Base-by-base conservation (phyloP, 2,888 invertebrate genomes). In the Deilephila porcellus region DNA sequence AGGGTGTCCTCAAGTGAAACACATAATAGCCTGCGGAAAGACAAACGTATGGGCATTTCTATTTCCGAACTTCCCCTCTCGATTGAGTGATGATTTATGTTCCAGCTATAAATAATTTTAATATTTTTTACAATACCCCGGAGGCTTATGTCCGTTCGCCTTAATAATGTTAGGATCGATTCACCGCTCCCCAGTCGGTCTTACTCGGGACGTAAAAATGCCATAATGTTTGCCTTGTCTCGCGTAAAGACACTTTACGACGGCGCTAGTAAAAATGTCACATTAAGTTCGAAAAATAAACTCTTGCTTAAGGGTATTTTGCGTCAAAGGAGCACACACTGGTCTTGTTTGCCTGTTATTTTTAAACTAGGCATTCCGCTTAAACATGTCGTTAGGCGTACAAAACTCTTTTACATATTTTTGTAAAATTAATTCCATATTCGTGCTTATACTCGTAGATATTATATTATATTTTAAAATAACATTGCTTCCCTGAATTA, bases 151-250 rank as follows among this genome's bases (percentile, higher is more conserved):
- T 67, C 67, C 45, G 67, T 45, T 67, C 52, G 45, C 67, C 25
- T 67, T 67, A 45, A 25, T 62, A 62, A 62, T 62, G 62, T 62
- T 25, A 25, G 67, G 25, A 67, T 67, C 67, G 67, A 67, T 71
- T 60, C 71, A 45, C 8, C 34, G 60, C 45, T 37, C 60, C 71
- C 71, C 45, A 17, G 60, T 11, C 71, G 60, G 25, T 71, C 25
- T 60, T 32, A 19, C 70, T 34, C 56, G 29, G 19, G 73, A 52
- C 74, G 78, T 80, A 82, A 81, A 82, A 80, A 79, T 79, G 75
- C 74, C 77, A 74, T 78, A 76, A 71, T 60, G 70, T 37, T 52
- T 60, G 59, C 60, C 60, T 70, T 71, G 71, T 20, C 32, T 70
- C 45, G 72, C 67, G 71, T 73, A 25, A 52, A 63, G 32, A 45